Evolutionary conservation across 2,888 invertebrate species (phyloP).

Genomic region (Drosophila neotestacea): DNA sequence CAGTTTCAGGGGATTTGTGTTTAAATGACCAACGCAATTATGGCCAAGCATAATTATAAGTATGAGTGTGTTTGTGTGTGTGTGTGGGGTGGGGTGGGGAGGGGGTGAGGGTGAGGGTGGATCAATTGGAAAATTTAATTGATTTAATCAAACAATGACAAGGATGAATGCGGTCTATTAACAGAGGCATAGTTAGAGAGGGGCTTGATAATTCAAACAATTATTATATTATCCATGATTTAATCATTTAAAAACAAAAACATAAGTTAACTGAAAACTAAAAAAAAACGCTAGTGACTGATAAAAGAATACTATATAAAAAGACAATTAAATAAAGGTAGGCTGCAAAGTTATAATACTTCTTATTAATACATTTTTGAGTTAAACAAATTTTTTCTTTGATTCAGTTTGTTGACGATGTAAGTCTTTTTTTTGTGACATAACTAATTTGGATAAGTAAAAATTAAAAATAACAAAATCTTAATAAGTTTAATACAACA

Average conservation of each 20-base stretch:
- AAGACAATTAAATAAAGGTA: no score
- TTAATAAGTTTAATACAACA: neutral
- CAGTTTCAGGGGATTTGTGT: slow-evolving; percentile 43
- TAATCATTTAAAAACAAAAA: neutral
- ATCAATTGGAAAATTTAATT: slow-evolving; percentile 51
- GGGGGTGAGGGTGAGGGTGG: slow-evolving; percentile 1
- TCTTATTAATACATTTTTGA: no score
- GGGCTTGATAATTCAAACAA: neutral
- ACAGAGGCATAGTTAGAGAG: neutral
- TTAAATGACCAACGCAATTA: slow-evolving; percentile 71
- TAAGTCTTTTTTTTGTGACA: no score
- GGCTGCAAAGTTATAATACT: no score
- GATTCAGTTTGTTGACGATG: no score
- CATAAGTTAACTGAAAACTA: neutral
- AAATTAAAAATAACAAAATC: neutral
- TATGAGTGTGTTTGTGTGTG: neutral
- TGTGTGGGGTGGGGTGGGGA: neutral
- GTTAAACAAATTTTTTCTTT: no score
- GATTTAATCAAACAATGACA: slow-evolving; percentile 67
- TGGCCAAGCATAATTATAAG: slow-evolving; percentile 52
- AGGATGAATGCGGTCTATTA: slow-evolving; percentile 47
- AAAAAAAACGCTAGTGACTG: no score
- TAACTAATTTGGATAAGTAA: no score
- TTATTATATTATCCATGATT: neutral
- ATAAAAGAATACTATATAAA: no score